Evolutionary conservation across 2,888 invertebrate species (phyloP), one percentile per base, ranked within the genome.

Genomic region (Perithous albicinctus): DNA sequence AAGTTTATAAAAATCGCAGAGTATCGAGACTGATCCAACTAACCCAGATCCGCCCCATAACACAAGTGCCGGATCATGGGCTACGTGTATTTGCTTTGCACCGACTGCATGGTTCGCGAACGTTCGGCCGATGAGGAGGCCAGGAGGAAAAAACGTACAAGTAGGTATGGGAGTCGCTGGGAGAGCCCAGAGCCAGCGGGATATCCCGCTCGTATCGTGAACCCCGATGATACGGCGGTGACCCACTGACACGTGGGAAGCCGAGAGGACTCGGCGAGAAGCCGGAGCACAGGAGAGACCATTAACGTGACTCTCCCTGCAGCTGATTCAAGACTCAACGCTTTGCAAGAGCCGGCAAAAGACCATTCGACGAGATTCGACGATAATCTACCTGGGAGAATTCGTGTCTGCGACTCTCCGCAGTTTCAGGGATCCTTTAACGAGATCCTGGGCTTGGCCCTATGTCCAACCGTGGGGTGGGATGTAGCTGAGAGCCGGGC

Each of bases 201-300:
- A 69, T 80, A 82, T 80, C 75, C 61, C 64, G 63, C 64, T 70
- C 79, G 70, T 77, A 83, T 82, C 80, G 85, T 74, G 84, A 85
- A 85, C 83, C 83, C 66, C 74, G 84, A 80, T 84, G 84, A 85
- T 85, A 85, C 84, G 84, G 85, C 84, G 84, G 85, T 85, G 85
- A 85, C 85, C 84, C 79, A 85, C 81, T 80, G 85, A 82, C 83
- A 80, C 82, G 84, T 85, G 83, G 83, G 81, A 81, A 82, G 79
- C 54, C 70, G 78, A 72, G 77, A 74, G 67, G 59, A 75, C 48
- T 41, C 69, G 41, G 72, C 59, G 51, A 61, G 54, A 38, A 63
- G 67, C 20, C 75, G 35, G 61, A 64, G 51, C 54, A 23, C 72
- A 38, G 74, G 56, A 59, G 72, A 66, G 80, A 75, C 80, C 78